Base-by-base conservation (phyloP, 2,113 vertebrate genomes). In the Cromileptes altivelis region DNA sequence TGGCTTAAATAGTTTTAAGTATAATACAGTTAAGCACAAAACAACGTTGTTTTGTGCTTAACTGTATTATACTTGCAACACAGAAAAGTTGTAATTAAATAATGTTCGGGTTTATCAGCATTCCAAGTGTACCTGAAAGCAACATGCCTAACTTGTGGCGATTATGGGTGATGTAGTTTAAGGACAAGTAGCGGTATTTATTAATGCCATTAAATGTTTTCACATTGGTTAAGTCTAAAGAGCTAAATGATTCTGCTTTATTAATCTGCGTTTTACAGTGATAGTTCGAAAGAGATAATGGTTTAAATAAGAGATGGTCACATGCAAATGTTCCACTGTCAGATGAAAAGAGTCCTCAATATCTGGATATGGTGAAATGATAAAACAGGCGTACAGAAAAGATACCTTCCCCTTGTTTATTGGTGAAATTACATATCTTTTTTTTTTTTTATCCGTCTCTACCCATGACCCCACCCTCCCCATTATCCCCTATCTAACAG, bases 321-420 rank as follows among this genome's bases (percentile, higher is more conserved):
- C 45, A n/a, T 55, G 49, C 33, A 55, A 67, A 56, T 15, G 4
- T 21, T 47, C 2, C 52, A 27, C 42, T 60, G 2, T 1, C 37
- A 56, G 15, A 33, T 17, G 8, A 19, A 61, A 84, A 58, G 13
- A 62, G 10, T 63, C 12, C 57, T n/a, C 64, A 27, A 67, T 23
- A 21, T 27, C 74, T 73, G n/a, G 30, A 37, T 25, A 23, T 1
- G 33, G 14, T 65, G 13, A 81, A 86, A 84, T 55, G 57, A 93
- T 80, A 73, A 85, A 89, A 60, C 68, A 92, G 40, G 63, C 71
- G 80, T 70, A 58, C 71, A 85, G 70, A 83, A 42, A 89, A 89
- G 78, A 91, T 95, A 95, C 92, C 93, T 92, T 93, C 92, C 94
- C 92, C 91, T 93, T 90, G 85, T 95, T 96, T 96, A 96, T 96